A percentile compares a stretch with the other conserved stretches of the same genome.
phyloP scores from a whole-genome alignment of 2,797 vertebrate genomes.

The Pangasius macronema region DNA sequence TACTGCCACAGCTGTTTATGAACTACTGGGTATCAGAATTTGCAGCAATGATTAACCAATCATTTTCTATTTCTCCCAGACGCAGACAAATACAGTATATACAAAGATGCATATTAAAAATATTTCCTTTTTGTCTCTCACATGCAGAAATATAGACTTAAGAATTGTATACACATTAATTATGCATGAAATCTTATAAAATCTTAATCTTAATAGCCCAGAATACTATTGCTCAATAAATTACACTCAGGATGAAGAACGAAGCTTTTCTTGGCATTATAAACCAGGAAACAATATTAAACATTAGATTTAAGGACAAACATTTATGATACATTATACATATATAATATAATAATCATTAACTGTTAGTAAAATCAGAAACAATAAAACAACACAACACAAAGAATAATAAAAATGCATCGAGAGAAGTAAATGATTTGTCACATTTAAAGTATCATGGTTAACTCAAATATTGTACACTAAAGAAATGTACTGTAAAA shows the following conservation, averaged over 20 bases:
- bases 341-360: neutral
- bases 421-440: neutral
- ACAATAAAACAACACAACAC: neutral
- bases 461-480: neutral
- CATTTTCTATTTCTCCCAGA: neutral
- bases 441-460: neutral
- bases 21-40: slow-evolving; percentile 63
- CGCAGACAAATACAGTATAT: neutral
- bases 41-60: slow-evolving; percentile 60
- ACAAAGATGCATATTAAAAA: neutral
- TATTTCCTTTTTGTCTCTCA: neutral
- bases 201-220: no score
- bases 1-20: slow-evolving; percentile 56
- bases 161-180: neutral
- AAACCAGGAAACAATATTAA: neutral
- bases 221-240: neutral
- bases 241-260: neutral
- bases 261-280: neutral
- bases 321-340: no score
- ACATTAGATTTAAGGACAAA: no score
- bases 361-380: neutral
- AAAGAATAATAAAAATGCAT: neutral
- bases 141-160: neutral
- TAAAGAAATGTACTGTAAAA: neutral
- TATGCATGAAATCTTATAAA: neutral